Conservation (phyloP, 2,113 vertebrate species). For the human region GRCh38 chr2:239270001-239270500, state of each 20-base stretch:
- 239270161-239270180: not conserved
- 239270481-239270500: not conserved
- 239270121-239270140: not conserved
- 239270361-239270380: not conserved
- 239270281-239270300: accelerated
- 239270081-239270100: not conserved
- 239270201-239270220: accelerated
- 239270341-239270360: too few species aligned
- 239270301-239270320: not conserved
- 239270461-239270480: not conserved
- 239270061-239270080: not conserved
- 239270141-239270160: not conserved
- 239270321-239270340: not conserved
- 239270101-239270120: not conserved
- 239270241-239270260: not conserved
- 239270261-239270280: not conserved
- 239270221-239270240: too few species aligned
- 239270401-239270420: accelerated
- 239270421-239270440: not conserved
- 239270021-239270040: not conserved
- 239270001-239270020: not conserved
- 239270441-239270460: not conserved
- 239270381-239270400: not conserved
- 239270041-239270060: accelerated
- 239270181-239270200: accelerated